Evolutionary conservation across 2,113 vertebrate species (phyloP), one percentile per base, ranked within the genome.

Genomic region (Pterocles gutturalis): DNA sequence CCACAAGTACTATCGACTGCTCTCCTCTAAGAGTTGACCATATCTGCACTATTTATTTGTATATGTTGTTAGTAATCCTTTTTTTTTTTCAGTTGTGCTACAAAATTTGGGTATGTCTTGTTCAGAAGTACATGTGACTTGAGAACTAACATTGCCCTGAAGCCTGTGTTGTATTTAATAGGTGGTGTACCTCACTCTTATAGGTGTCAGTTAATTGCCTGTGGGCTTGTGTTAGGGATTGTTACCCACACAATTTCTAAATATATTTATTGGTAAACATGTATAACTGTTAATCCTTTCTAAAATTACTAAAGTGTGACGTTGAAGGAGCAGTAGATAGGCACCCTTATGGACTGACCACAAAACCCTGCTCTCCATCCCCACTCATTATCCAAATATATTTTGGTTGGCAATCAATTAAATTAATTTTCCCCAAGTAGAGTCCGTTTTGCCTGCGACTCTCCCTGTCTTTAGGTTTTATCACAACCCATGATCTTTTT

Each of bases 21-120:
- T 90, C 11, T 45, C 21, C 46, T 54, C 9, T 46, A 34, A 22
- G 41, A 45, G 7, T 8, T 57, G 33, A 61, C 46, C 0, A 0
- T 9, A 26, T 7, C 17, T 77, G 49, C 26, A 8, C 17, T 45
- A 2, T n/a, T 73, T 83, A 10, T 57, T 75, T 60, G 43, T 5
- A 22, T 4, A 93, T 64, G 17, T 33, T 77, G 20, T 45, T 34
- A 51, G 7, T 24, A 38, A 60, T 83, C 5, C 4, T 1, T 58
- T 58, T 7, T 18, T 58, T 58, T 58, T 14, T 21, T 7, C 8
- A 17, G 11, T 72, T 87, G 15, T 70, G 14, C 18, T 57, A 16
- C 33, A 26, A 43, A 51, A 78, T 70, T 64, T 1, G 10, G 34
- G 21, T 31, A 70, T 1, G 0, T 7, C 53, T 64, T 46, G 7